phyloP scores from a whole-genome alignment of 2,797 vertebrate species.

The Lepilemur septentrionalis region DNA sequence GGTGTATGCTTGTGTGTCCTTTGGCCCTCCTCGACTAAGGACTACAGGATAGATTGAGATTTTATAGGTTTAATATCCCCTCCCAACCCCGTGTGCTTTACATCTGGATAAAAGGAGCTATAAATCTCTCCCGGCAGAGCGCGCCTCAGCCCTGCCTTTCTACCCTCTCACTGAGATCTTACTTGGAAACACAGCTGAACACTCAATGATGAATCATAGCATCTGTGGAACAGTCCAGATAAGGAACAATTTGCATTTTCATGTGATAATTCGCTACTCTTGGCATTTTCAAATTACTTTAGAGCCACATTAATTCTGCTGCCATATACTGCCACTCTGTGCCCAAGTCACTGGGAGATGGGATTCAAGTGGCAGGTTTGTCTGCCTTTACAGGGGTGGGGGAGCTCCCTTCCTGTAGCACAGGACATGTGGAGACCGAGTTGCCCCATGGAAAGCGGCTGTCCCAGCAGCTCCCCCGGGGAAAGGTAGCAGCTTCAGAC shows the following conservation, averaged over 20 bases:
- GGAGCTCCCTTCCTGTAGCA: background rate
- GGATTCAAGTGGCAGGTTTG: slow-evolving; percentile 34
- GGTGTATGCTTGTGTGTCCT: slow-evolving; percentile 50
- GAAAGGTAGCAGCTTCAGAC: background rate
- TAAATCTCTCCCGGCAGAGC: slow-evolving; percentile 80
- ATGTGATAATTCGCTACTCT: slow-evolving; percentile 79
- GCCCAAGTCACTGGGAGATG: slow-evolving; percentile 48
- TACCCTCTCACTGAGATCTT: slow-evolving; percentile 73
- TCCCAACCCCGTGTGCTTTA: slow-evolving; percentile 65
- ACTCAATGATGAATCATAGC: slow-evolving; percentile 82
- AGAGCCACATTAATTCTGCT: slow-evolving; percentile 75
- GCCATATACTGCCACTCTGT: slow-evolving; percentile 39
- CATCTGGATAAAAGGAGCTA: slow-evolving; percentile 80
- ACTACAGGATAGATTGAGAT: slow-evolving; percentile 69
- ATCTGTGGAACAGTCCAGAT: slow-evolving; percentile 81
- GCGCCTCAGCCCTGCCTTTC: slow-evolving; percentile 52
- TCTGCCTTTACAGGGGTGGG: background rate
- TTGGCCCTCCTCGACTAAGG: slow-evolving; percentile 61
- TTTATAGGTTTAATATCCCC: slow-evolving; percentile 79
- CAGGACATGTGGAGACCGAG: background rate
- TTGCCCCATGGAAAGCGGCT: background rate
- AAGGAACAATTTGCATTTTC: slow-evolving; percentile 82
- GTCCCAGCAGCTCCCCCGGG: background rate
- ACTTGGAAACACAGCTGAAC: slow-evolving; percentile 77
- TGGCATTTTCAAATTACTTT: slow-evolving; percentile 78